Percentiles rank a stretch among this genome's conserved stretches.
These are phyloP conservation scores for Lacerta bilineata DNA, from an alignment of 2,797 vertebrate species.

Conservation along the genomic window DNA sequence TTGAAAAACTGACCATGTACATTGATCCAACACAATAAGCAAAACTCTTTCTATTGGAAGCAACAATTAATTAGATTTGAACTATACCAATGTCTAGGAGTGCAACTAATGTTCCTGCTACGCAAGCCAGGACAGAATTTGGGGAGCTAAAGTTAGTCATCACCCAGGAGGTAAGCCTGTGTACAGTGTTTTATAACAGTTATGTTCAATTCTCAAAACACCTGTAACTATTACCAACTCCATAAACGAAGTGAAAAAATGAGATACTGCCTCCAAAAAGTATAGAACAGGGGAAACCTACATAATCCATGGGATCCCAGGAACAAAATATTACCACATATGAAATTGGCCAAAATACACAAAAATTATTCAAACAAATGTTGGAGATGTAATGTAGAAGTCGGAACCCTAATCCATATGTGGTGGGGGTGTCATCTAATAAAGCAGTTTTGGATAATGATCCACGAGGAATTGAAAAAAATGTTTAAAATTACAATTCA, in stretches of 20 bases:
- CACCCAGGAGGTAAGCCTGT: background rate
- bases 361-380: no score
- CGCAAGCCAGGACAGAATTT: background rate
- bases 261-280: no score
- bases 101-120: background rate
- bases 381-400: no score
- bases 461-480: no score
- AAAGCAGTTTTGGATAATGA: no score
- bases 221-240: background rate
- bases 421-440: no score
- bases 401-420: no score
- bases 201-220: background rate
- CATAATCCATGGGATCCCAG: background rate
- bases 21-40: background rate
- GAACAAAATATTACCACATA: background rate
- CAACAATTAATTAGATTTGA: background rate
- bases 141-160: background rate
- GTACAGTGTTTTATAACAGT: background rate
- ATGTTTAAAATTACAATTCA: no score
- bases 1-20: background rate
- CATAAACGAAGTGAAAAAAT: no score
- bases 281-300: background rate
- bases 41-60: background rate
- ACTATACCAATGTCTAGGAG: background rate
- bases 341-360: background rate